Conservation (phyloP, 2,888 invertebrate genomes). For the Oligia latruncula region DNA sequence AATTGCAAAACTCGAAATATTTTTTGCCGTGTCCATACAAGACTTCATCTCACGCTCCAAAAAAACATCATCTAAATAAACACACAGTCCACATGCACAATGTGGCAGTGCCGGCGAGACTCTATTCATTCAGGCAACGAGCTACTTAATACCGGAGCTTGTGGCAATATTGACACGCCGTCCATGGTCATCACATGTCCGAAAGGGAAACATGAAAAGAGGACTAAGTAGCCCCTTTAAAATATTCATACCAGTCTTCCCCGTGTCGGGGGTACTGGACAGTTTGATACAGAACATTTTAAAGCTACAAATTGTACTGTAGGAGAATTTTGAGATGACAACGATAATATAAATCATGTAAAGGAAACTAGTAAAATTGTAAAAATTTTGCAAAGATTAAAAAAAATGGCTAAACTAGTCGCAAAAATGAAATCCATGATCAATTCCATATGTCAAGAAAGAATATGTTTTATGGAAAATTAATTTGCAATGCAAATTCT, state of each 20-base stretch:
- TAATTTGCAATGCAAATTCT: slow-evolving; percentile 38
- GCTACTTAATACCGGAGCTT: slow-evolving; percentile 86
- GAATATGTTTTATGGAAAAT: slow-evolving; percentile 1
- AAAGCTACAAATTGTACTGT: slow-evolving; percentile 7
- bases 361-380: slow-evolving; percentile 61
- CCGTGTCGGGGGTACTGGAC: slow-evolving; percentile 29
- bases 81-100: slow-evolving; percentile 71
- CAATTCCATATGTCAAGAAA: slow-evolving; percentile 6
- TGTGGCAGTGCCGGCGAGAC: slow-evolving; percentile 74
- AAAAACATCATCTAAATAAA: slow-evolving; percentile 76
- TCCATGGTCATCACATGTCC: slow-evolving; percentile 87
- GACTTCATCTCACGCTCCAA: slow-evolving; percentile 47
- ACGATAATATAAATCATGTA: slow-evolving; percentile 61
- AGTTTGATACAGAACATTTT: slow-evolving; percentile 33
- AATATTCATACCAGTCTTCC: slow-evolving; percentile 71
- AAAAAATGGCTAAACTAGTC: slow-evolving; percentile 5
- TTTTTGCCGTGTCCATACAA: slow-evolving; percentile 27
- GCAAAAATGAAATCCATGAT: slow-evolving; percentile 1
- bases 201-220: slow-evolving; percentile 79
- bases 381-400: slow-evolving; percentile 28
- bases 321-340: neutral
- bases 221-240: slow-evolving; percentile 74
- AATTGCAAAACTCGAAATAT: slow-evolving; percentile 14
- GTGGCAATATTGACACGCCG: slow-evolving; percentile 85
- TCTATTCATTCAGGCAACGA: slow-evolving; percentile 83